Evolutionary conservation across 2,113 vertebrate genomes (phyloP), one percentile per base, ranked within the genome.

Genomic region (Melanerpes aurifrons): DNA sequence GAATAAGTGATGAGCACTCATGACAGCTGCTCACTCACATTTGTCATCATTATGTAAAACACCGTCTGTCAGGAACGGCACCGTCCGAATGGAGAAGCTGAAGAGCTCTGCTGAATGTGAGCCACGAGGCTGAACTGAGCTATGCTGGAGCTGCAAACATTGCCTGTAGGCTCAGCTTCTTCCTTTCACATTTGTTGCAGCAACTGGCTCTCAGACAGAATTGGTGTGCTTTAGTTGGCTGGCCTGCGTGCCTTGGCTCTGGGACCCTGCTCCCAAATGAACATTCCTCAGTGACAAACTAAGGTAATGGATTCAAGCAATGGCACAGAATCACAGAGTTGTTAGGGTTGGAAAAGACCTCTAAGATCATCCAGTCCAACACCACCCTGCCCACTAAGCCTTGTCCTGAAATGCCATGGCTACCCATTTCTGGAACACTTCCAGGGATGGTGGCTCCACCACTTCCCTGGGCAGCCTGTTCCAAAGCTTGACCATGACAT

Each of bases 11-110:
- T 61, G 53, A 93, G 62, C 54, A 19, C 63, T 93, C 90, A 84
- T 95, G 96, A 95, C 86, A 94, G 94, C 88, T 96, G 94, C 88
- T 96, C 64, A 62, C 58, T 96, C 87, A 78, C 78, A 88, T 96
- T 96, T 96, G 81, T 95, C 90, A 92, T 91, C 89, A 43, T 96
- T 96, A 95, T 95, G 84, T 94, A 94, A 96, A 94, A 57, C 22
- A 1, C 93, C 15, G 70, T 91, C 94, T 95, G 94, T 84, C 86
- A 92, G 43, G 43, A 45, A 45, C 43, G 78, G 57, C 84, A 70
- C 86, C 8, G 8, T 77, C 90, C 6, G 54, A 84, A 50, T 83
- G 57, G 57, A 86, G 67, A 77, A 91, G 81, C 48, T 54, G 73
- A 79, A 64, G 37, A 81, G 45, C 50, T 89, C 69, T 86, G 47